Evolutionary conservation across 2,113 vertebrate genomes (phyloP).

Genomic region (Todiramphus chloris): DNA sequence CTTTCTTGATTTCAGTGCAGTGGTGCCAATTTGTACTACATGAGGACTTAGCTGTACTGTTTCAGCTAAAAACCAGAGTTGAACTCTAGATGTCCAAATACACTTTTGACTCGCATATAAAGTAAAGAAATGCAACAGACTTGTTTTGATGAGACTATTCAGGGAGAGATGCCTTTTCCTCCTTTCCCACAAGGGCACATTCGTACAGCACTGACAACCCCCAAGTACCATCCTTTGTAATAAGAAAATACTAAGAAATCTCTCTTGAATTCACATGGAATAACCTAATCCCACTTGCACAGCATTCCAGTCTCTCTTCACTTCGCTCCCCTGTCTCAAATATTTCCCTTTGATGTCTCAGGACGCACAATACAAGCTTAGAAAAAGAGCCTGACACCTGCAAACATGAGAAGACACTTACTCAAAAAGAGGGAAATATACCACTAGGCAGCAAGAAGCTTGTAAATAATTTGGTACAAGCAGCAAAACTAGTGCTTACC

Average conservation of each 20-base stretch:
- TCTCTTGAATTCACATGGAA: background rate
- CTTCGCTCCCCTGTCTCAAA: background rate
- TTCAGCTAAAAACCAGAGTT: background rate
- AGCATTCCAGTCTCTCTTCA: background rate
- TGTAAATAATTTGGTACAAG: background rate
- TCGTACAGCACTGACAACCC: background rate
- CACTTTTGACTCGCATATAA: background rate
- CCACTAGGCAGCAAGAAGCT: background rate
- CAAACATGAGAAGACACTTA: background rate
- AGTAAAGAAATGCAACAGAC: background rate
- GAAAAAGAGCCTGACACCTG: background rate
- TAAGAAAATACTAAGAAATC: too few species aligned
- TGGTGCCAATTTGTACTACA: background rate
- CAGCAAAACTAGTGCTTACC: background rate
- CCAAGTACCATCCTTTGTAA: background rate
- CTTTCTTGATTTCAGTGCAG: background rate
- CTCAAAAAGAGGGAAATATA: background rate
- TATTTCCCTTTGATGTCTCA: background rate
- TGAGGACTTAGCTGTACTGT: background rate
- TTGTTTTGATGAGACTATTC: background rate
- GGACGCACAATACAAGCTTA: background rate
- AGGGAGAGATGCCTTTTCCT: background rate
- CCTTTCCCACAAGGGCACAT: background rate
- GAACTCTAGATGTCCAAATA: conserved; percentile 4
- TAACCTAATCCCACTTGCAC: background rate